Evolutionary conservation across 2,113 vertebrate species (phyloP).

Genomic region (Shinisaurus crocodilurus): DNA sequence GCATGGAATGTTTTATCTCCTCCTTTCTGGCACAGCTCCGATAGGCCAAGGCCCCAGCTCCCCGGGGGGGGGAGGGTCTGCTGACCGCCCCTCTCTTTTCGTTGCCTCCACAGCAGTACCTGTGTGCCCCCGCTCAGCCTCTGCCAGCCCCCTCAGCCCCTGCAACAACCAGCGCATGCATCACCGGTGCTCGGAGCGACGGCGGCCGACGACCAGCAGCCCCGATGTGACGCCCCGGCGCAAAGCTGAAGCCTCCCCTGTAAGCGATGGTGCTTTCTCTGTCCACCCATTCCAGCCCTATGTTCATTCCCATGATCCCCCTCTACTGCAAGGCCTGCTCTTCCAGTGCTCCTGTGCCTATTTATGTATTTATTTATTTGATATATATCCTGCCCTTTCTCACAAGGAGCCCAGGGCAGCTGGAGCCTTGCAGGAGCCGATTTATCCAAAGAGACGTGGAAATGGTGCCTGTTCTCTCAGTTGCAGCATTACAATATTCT

Average conservation of each 20-base stretch:
- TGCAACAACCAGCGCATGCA: conserved; percentile 85
- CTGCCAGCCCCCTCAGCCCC: conserved; percentile 88
- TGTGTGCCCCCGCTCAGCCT: conserved; percentile 92
- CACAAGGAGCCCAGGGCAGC: too few species aligned
- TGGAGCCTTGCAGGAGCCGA: not conserved
- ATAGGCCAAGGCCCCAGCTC: not conserved
- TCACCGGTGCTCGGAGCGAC: conserved; percentile 84
- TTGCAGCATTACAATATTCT: not conserved
- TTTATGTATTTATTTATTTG: too few species aligned
- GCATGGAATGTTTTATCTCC: too few species aligned
- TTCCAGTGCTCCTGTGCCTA: not conserved
- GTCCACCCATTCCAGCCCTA: not conserved
- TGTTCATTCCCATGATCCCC: too few species aligned
- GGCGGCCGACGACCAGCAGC: conserved; percentile 82
- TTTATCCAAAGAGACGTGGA: not conserved
- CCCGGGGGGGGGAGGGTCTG: not conserved
- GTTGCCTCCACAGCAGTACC: conserved; percentile 78
- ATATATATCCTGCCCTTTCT: too few species aligned
- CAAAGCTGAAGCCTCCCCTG: conserved; percentile 83
- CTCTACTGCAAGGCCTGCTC: not conserved
- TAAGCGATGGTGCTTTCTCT: conserved; percentile 68
- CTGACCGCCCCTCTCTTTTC: conserved; percentile 30
- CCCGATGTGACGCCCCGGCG: conserved; percentile 83
- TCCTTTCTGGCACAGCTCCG: too few species aligned
- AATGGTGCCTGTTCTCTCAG: not conserved